Conservation (phyloP, 2,797 vertebrate genomes). For the Taenioides sp. region DNA sequence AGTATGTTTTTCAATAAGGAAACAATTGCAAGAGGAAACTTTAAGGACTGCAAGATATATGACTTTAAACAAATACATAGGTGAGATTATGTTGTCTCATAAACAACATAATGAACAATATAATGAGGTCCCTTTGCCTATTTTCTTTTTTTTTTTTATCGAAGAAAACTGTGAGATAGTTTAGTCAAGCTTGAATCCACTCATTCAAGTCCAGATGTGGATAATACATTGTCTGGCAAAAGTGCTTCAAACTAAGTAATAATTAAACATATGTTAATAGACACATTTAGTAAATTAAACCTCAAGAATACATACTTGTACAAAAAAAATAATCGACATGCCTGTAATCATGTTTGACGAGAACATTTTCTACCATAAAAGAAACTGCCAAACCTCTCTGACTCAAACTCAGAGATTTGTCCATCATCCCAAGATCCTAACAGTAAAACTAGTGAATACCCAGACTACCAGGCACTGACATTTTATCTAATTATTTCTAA, state of each 20-base stretch:
- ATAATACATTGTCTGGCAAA: neutral
- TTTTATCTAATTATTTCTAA: too few relatives aligned
- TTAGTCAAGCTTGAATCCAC: neutral
- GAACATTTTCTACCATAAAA: too few relatives aligned
- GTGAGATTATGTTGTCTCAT: too few relatives aligned
- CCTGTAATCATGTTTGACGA: neutral
- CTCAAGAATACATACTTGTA: neutral
- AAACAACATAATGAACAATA: too few relatives aligned
- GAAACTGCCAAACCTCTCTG: neutral
- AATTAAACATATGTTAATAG: neutral
- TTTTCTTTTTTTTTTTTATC: neutral
- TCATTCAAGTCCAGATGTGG: neutral
- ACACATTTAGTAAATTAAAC: neutral
- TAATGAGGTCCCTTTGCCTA: neutral
- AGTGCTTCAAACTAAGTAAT: neutral
- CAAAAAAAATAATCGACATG: neutral
- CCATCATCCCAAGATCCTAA: neutral
- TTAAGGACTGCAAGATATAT: too few relatives aligned
- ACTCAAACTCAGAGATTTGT: neutral
- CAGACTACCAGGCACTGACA: too few relatives aligned
- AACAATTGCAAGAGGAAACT: too few relatives aligned
- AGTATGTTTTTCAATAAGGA: too few relatives aligned
- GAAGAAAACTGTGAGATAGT: neutral
- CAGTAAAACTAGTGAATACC: too few relatives aligned
- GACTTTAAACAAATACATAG: too few relatives aligned